Conservation (phyloP, 1,140 invertebrate species). For the Cotesia chilonis region DNA sequence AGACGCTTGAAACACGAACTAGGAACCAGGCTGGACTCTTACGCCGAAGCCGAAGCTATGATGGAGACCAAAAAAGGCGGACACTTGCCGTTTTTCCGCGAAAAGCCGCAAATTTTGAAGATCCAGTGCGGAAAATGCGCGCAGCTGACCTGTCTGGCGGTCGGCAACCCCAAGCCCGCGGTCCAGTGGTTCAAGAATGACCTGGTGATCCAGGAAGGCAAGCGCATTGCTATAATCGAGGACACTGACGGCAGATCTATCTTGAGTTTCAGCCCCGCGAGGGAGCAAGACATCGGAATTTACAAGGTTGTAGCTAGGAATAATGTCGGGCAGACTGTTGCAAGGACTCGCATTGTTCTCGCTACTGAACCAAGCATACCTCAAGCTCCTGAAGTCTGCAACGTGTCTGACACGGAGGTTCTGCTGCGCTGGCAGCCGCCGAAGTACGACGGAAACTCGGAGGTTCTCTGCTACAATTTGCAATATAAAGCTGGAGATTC, state of each 20-base stretch:
- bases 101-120: constrained; percentile 80
- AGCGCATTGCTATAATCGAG: constrained; percentile 78
- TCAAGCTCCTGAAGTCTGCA: constrained; percentile 80
- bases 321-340: constrained; percentile 79
- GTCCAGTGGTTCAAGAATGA: constrained; percentile 98
- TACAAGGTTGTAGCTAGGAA: constrained; percentile 96
- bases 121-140: constrained; percentile 82
- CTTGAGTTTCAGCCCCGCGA: constrained; percentile 77
- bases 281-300: constrained; percentile 85
- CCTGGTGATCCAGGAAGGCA: constrained; percentile 81
- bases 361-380: constrained; percentile 82
- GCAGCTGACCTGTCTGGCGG: constrained; percentile 83
- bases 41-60: constrained; percentile 84
- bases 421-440: constrained; percentile 90
- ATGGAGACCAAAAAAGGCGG: constrained; percentile 83
- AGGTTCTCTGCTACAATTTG: constrained; percentile 84
- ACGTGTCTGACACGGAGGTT: constrained; percentile 86
- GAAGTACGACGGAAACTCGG: constrained; percentile 82
- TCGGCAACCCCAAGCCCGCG: constrained; percentile 87
- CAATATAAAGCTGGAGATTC: constrained; percentile 82
- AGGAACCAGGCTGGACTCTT: constrained; percentile 80
- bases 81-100: constrained; percentile 81
- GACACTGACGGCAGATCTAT: constrained; percentile 82
- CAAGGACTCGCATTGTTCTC: constrained; percentile 77
- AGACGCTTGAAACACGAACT: constrained; percentile 83